phyloP scores from a whole-genome alignment of 2,888 invertebrate species.

The Ryuthela nishihirai region DNA sequence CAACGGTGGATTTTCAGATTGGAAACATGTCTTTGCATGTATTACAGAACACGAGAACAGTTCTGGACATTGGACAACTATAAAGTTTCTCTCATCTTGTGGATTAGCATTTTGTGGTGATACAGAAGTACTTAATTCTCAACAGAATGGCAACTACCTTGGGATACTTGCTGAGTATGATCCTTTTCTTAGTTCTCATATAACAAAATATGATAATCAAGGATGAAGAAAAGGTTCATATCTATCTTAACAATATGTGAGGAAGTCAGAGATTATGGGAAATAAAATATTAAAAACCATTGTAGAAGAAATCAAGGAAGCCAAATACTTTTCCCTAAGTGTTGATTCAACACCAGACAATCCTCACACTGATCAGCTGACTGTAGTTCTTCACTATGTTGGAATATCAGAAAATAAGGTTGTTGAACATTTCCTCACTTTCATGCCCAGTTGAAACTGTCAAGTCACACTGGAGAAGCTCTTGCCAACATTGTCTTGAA shows the following conservation, averaged over 20 bases:
- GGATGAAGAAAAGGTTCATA: conserved; percentile 44
- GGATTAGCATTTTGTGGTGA: conserved; percentile 40
- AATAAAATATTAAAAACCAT: conserved; percentile 43
- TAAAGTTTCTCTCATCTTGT: conserved; percentile 41
- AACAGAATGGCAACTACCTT: too few relatives aligned
- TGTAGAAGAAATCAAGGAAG: too few relatives aligned
- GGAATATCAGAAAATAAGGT: too few relatives aligned
- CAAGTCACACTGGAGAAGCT: too few relatives aligned
- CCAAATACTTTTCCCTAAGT: conserved; percentile 39
- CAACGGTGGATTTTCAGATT: too few relatives aligned
- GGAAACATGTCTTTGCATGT: too few relatives aligned
- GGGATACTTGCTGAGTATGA: conserved; percentile 46
- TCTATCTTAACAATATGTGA: conserved; percentile 45
- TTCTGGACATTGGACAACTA: too few relatives aligned
- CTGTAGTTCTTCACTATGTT: conserved; percentile 46
- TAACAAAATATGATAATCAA: conserved; percentile 43
- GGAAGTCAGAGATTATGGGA: conserved; percentile 46
- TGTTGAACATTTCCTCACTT: too few relatives aligned
- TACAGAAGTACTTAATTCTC: too few relatives aligned
- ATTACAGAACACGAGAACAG: too few relatives aligned
- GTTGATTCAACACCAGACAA: conserved; percentile 45
- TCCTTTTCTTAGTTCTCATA: conserved; percentile 44
- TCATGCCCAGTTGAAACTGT: too few relatives aligned
- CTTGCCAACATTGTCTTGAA: too few relatives aligned
- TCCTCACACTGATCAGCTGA: conserved; percentile 46